Percentiles rank a stretch among this genome's conserved stretches.
Evolutionary conservation across 2,888 invertebrate species (phyloP).

Genomic region (Lasioglossum morio): DNA sequence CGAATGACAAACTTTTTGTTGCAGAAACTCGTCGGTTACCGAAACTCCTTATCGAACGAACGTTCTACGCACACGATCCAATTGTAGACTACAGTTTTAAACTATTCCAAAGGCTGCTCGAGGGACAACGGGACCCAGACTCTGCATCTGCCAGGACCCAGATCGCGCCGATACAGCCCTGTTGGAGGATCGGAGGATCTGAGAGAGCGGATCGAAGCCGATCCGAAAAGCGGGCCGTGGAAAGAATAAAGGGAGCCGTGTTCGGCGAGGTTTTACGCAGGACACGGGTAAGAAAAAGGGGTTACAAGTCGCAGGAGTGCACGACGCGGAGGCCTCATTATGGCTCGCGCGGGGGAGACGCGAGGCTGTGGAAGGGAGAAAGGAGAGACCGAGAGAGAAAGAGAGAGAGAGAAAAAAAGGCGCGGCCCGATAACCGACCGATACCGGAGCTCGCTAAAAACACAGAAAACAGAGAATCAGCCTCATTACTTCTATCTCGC

Average conservation of each 20-base stretch:
- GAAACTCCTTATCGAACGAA: conserved; percentile 2
- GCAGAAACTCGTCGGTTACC: background rate
- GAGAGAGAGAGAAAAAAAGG: conserved; percentile 50
- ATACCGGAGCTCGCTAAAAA: conserved; percentile 80
- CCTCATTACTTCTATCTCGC: conserved; percentile 83
- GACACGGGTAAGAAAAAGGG: conserved; percentile 51
- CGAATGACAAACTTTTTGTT: background rate
- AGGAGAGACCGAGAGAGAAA: conserved; percentile 13
- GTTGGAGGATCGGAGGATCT: background rate
- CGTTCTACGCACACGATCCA: background rate
- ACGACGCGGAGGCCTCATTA: conserved; percentile 82
- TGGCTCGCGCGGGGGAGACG: conserved; percentile 66
- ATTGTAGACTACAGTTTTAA: background rate
- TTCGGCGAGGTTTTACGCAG: conserved; percentile 65
- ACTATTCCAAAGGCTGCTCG: background rate
- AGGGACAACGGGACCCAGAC: background rate
- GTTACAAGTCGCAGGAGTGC: conserved; percentile 77
- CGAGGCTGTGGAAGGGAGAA: conserved; percentile 46
- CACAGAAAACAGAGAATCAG: conserved; percentile 83
- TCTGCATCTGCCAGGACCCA: background rate
- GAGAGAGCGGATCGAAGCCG: background rate
- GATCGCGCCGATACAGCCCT: conserved; percentile 13
- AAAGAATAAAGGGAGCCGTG: conserved; percentile 51
- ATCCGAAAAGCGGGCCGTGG: conserved; percentile 23
- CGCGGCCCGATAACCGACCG: conserved; percentile 79